Percentiles rank a stretch among this genome's conserved stretches.
Evolutionary conservation across 2,113 vertebrate species (phyloP).

Genomic region (Gadus macrocephalus): DNA sequence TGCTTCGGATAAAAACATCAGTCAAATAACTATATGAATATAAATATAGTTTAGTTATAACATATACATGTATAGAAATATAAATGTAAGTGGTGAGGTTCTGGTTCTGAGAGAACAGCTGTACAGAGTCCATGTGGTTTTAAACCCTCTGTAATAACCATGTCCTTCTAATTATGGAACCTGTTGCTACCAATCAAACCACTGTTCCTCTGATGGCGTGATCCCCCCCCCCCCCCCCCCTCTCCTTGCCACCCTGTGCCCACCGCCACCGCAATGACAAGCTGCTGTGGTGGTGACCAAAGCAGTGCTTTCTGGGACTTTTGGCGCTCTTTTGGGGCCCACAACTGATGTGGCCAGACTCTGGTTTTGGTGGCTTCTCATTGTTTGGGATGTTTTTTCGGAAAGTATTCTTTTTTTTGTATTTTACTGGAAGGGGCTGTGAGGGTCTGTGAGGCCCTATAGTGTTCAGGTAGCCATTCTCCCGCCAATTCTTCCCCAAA

Average conservation of each 20-base stretch:
- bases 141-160: conserved; percentile 62
- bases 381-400: conserved; percentile 53
- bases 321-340: no score
- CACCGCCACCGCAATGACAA: conserved; percentile 59
- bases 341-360: conserved; percentile 68
- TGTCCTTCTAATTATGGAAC: conserved; percentile 67
- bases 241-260: conserved; percentile 28
- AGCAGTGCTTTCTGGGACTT: no score
- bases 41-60: no score
- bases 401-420: conserved; percentile 39
- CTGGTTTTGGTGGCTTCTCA: conserved; percentile 68
- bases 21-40: no score
- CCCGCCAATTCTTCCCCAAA: conserved; percentile 32
- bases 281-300: conserved; percentile 12
- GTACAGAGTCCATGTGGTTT: conserved; percentile 43
- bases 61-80: no score
- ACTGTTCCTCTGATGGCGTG: conserved; percentile 37
- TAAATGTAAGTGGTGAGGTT: no score
- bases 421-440: conserved; percentile 53
- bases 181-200: conserved; percentile 67
- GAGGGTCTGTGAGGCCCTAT: conserved; percentile 65
- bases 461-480: conserved; percentile 32
- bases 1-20: no score
- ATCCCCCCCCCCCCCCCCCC: conserved; percentile 28
- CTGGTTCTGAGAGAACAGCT: conserved; percentile 12